Base-by-base conservation (phyloP, 2,888 invertebrate genomes). In the Amaurobius ferox region DNA sequence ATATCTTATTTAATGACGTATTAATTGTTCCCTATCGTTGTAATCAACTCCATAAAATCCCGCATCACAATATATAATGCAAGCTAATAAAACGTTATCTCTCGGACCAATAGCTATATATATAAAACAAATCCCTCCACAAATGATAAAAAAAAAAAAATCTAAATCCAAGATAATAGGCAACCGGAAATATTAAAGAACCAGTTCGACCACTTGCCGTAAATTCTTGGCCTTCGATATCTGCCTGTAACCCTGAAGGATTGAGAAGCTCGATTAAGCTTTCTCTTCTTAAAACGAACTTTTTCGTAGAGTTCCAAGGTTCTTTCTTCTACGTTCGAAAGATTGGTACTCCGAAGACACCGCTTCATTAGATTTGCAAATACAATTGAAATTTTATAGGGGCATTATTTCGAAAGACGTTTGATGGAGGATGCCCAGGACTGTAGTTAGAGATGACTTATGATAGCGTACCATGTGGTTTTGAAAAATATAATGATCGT, bases 201-300 rank as follows among this genome's bases (percentile, higher is more conserved):
- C 83, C 83, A 55, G 83, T 83, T 71, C 72, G 72, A 77, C 83
- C 64, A 77, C 83, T 83, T 30, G 83, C 74, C 64, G 77, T 83
- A 83, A 77, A 83, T 83, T 83, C 72, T 77, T 70, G 83, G 83
- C 83, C 83, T 83, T 83, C 83, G 77, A 77, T 83, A 32, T 39
- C 11, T 62, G 70, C 68, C 70, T 72, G 55, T 70, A 83, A 77
- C 83, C 83, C 83, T 83, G 83, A 83, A 70, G 71, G 61, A 19
- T 55, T 19, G 35, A 40, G 66, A 66, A 44, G 23, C 40, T 62
- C 39, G 29, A 61, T 61, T 39, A 39, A 70, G 70, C 78, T 79
- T 71, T 68, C 74, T 68, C 73, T 68, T 73, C 67, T 74, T 73
- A 64, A 62, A 64, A 71, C 35, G 44, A 72, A 79, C 71, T 71